Conservation (phyloP, 2,888 invertebrate species). For the Diadromus collaris region DNA sequence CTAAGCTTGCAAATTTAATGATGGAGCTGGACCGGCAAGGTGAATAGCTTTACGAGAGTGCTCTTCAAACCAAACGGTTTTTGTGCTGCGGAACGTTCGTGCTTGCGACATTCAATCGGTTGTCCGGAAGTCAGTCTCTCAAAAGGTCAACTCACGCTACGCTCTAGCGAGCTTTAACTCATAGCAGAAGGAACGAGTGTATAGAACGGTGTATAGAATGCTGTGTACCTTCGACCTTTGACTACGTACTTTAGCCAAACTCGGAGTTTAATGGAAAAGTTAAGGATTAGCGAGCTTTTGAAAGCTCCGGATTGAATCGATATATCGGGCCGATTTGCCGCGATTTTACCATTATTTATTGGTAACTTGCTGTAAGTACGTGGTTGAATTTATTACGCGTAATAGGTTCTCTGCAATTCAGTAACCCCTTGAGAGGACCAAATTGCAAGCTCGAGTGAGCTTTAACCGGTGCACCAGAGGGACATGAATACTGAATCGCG, state of each 20-base stretch:
- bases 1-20: not conserved
- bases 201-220: too few relatives aligned
- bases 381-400: not conserved
- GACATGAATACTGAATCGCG: conserved; percentile 2
- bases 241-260: not conserved
- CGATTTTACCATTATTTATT: too few relatives aligned
- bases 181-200: not conserved
- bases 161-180: conserved; percentile 1
- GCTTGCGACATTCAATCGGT: not conserved
- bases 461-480: conserved; percentile 3
- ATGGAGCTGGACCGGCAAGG: not conserved
- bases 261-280: not conserved
- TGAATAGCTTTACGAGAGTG: not conserved
- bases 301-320: not conserved
- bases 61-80: not conserved
- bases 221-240: conserved; percentile 1
- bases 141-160: not conserved
- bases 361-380: too few relatives aligned
- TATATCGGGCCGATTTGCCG: too few relatives aligned
- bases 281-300: not conserved
- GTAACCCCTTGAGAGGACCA: not conserved
- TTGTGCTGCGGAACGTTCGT: not conserved
- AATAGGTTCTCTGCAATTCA: not conserved
- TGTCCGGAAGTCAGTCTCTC: not conserved
- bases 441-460: conserved; percentile 30